These are phyloP conservation scores for Bos indicus DNA, from an alignment of 2,113 vertebrate species.

Conservation along the genomic window DNA sequence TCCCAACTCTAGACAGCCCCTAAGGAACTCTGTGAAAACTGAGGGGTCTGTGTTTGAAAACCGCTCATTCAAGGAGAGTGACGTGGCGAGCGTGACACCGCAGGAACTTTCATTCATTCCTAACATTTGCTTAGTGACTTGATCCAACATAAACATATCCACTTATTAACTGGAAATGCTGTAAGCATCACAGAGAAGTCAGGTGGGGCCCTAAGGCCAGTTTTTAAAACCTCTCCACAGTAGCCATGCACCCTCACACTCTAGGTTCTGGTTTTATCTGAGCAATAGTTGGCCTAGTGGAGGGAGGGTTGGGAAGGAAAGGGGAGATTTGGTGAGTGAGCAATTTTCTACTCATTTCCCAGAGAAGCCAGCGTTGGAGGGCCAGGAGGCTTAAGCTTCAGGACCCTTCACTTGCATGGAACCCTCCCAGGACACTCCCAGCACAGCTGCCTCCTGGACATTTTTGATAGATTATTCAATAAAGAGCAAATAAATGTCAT, in stretches of 20 bases:
- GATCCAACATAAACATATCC: background rate
- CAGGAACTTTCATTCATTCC: background rate
- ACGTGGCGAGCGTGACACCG: fast-evolving
- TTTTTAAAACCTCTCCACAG: background rate
- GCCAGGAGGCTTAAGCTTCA: background rate
- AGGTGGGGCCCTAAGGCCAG: background rate
- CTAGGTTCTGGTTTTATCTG: background rate
- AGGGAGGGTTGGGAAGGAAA: background rate
- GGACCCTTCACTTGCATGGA: background rate
- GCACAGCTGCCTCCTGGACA: background rate
- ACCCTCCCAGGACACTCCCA: background rate
- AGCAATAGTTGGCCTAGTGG: background rate
- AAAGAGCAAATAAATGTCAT: background rate
- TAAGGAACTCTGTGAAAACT: background rate
- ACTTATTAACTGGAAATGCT: background rate
- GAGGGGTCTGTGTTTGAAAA: background rate
- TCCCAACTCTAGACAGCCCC: fast-evolving
- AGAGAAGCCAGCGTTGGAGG: background rate
- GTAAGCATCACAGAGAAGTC: background rate
- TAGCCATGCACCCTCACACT: background rate
- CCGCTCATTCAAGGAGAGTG: background rate
- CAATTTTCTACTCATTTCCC: background rate
- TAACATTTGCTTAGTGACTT: background rate
- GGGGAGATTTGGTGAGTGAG: background rate
- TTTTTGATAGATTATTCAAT: background rate